These are phyloP conservation scores for Tenrec ecaudatus DNA, from an alignment of 2,113 vertebrate species.

Conservation along the genomic window DNA sequence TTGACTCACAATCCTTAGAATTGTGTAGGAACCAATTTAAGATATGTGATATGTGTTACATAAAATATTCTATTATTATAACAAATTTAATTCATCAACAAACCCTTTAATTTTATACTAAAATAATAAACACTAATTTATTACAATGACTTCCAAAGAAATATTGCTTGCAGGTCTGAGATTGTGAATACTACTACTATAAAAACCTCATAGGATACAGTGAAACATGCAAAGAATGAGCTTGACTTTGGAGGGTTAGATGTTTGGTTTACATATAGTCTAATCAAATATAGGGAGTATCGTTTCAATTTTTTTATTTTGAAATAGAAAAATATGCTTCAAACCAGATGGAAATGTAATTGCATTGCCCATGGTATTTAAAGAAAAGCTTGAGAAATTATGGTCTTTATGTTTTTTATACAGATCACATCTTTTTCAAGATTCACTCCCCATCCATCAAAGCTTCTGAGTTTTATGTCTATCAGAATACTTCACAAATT, in stretches of 20 bases:
- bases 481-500: neutral
- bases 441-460: neutral
- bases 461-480: neutral
- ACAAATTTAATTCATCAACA: conserved; percentile 78
- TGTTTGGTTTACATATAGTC: conserved; percentile 45
- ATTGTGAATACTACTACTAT: conserved; percentile 77
- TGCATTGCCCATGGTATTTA: neutral
- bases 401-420: neutral
- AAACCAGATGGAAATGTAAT: neutral
- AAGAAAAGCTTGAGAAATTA: neutral
- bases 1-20: conserved; percentile 71
- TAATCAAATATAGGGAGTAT: neutral
- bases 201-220: conserved; percentile 78
- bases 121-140: conserved; percentile 80
- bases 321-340: neutral
- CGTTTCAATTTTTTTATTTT: conserved; percentile 36
- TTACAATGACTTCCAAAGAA: conserved; percentile 79
- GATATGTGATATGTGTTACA: conserved; percentile 75
- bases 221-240: conserved; percentile 78
- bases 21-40: conserved; percentile 70
- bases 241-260: conserved; percentile 71
- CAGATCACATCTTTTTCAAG: neutral
- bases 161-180: conserved; percentile 78
- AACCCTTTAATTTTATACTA: conserved; percentile 82
- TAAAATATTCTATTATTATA: conserved; percentile 81